Conservation (phyloP, 2,113 vertebrate species). For the Oostethus manadensis region DNA sequence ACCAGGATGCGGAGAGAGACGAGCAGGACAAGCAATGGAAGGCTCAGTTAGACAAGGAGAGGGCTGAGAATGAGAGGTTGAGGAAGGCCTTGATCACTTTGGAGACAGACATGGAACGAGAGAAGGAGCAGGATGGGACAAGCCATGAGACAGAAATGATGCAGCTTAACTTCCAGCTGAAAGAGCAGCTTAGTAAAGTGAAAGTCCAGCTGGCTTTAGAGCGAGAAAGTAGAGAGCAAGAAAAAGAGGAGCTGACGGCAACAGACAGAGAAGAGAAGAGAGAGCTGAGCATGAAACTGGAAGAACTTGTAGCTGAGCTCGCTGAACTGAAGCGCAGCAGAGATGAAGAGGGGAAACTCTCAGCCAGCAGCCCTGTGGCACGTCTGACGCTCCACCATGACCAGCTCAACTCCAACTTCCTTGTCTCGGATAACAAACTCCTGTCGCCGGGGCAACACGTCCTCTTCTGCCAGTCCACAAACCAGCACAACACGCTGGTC, state of each 20-base stretch:
- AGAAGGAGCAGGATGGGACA: slow-evolving; percentile 22
- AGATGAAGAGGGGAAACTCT: slow-evolving; percentile 25
- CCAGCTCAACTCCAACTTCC: slow-evolving; percentile 46
- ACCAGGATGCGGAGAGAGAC: slow-evolving; percentile 44
- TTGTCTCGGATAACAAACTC: slow-evolving; percentile 29
- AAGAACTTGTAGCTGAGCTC: slow-evolving; percentile 60
- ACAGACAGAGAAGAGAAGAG: slow-evolving; percentile 26
- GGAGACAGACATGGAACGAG: slow-evolving; percentile 45
- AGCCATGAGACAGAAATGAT: slow-evolving; percentile 47
- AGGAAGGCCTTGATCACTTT: slow-evolving; percentile 47
- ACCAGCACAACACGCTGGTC: slow-evolving; percentile 53
- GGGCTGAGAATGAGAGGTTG: slow-evolving; percentile 49
- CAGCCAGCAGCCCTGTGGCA: slow-evolving; percentile 47
- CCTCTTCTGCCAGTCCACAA: slow-evolving; percentile 56
- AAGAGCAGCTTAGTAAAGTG: slow-evolving; percentile 56
- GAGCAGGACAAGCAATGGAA: slow-evolving; percentile 55
- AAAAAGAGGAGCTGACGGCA: slow-evolving; percentile 38
- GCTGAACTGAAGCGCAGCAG: slow-evolving; percentile 45
- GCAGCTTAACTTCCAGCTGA: slow-evolving; percentile 60
- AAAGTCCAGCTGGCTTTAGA: slow-evolving; percentile 63
- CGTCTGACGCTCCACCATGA: slow-evolving; percentile 57
- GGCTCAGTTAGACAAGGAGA: slow-evolving; percentile 65
- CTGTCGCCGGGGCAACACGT: slow-evolving; percentile 46
- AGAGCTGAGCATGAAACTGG: slow-evolving; percentile 47
- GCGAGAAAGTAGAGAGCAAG: slow-evolving; percentile 50